Evolutionary conservation across 2,113 vertebrate species (phyloP).

Genomic region (Pleuronectes platessa): DNA sequence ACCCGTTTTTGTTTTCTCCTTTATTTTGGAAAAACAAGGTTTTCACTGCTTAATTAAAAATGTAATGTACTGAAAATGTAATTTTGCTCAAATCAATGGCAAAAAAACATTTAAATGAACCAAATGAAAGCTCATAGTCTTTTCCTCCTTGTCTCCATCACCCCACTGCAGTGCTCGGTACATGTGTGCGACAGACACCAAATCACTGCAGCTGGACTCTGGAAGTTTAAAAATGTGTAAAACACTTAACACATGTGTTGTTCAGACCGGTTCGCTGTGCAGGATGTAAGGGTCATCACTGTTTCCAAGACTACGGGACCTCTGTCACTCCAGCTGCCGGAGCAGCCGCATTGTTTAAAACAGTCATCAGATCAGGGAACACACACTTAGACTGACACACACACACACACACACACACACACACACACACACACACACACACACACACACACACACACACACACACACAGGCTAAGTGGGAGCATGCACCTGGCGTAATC

Average conservation of each 20-base stretch:
- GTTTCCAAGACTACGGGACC: slow-evolving; percentile 58
- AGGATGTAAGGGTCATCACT: slow-evolving; percentile 75
- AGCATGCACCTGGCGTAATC: slow-evolving; percentile 18
- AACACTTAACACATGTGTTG: slow-evolving; percentile 67
- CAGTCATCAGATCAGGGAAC: slow-evolving; percentile 21
- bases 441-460: slow-evolving; percentile 5
- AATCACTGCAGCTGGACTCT: slow-evolving; percentile 33
- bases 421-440: slow-evolving; percentile 11
- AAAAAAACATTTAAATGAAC: background rate
- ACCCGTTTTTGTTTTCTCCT: background rate
- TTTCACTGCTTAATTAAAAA: too few species aligned
- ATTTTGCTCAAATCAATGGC: too few species aligned
- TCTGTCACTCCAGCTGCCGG: slow-evolving; percentile 5
- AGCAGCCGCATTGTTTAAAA: slow-evolving; percentile 23
- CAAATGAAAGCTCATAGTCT: background rate
- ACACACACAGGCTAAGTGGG: background rate
- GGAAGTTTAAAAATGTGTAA: slow-evolving; percentile 74
- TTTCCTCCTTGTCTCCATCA: background rate
- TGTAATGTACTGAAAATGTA: background rate
- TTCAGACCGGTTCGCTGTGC: slow-evolving; percentile 64
- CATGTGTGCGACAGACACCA: slow-evolving; percentile 30
- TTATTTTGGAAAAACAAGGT: background rate
- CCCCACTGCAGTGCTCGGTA: background rate
- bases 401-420: too few species aligned
- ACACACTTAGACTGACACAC: slow-evolving; percentile 2